Evolutionary conservation across 2,888 invertebrate genomes (phyloP).

Genomic region (Blastobasis lacticolella): DNA sequence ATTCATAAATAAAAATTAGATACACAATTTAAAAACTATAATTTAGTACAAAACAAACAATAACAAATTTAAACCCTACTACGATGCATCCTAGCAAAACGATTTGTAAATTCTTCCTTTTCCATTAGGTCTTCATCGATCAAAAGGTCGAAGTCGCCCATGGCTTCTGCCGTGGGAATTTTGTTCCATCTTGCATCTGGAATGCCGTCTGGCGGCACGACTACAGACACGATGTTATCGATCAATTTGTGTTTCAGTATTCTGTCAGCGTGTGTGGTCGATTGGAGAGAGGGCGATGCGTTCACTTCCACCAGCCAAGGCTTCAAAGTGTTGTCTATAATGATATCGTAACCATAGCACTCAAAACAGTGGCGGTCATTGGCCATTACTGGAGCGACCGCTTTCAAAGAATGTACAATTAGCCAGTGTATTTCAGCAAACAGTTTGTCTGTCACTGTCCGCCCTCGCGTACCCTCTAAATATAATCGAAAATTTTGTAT

Average conservation of each 20-base stretch:
- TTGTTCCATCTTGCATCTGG: slow-evolving; percentile 93
- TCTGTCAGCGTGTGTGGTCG: slow-evolving; percentile 93
- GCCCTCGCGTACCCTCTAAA: slow-evolving; percentile 91
- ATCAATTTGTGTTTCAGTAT: slow-evolving; percentile 94
- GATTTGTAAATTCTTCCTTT: slow-evolving; percentile 59
- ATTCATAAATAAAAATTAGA: no score
- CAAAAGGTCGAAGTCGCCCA: slow-evolving; percentile 78
- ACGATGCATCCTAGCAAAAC: slow-evolving; percentile 36
- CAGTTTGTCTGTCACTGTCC: slow-evolving; percentile 87
- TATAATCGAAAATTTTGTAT: slow-evolving; percentile 91
- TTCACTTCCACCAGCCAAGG: slow-evolving; percentile 96
- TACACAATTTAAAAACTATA: no score
- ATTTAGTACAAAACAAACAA: no score
- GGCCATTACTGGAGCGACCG: slow-evolving; percentile 91
- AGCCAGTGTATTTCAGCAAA: slow-evolving; percentile 91
- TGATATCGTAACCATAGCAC: slow-evolving; percentile 96
- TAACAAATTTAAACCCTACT: no score
- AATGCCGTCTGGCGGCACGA: slow-evolving; percentile 88
- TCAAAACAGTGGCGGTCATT: slow-evolving; percentile 93
- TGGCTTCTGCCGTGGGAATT: slow-evolving; percentile 79
- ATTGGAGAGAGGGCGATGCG: slow-evolving; percentile 93
- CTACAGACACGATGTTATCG: slow-evolving; percentile 91
- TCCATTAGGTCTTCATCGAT: slow-evolving; percentile 83
- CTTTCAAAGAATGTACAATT: slow-evolving; percentile 92
- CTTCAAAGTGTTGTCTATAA: slow-evolving; percentile 92